Base-by-base conservation (phyloP, 2,888 invertebrate species). In the Stenodera caucasica region DNA sequence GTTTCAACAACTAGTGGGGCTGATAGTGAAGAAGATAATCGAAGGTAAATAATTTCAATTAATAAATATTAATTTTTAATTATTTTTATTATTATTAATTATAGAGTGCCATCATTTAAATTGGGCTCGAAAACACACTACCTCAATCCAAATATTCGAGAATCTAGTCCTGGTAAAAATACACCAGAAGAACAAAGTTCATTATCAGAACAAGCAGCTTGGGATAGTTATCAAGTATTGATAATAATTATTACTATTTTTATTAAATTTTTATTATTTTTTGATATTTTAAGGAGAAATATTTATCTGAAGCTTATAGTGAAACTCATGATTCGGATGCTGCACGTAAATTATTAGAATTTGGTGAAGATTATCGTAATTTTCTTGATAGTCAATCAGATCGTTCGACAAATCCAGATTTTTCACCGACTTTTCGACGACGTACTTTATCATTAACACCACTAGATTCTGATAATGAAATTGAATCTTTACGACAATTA, bases 201-300 rank as follows among this genome's bases (percentile, higher is more conserved):
- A n/a, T 88, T 93, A 78, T 94, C 93, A 0, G 96, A 96, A 79
- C 92, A 93, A 73, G 94, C 94, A 73, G 94, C 94, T 52, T 96
- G 96, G 96, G 96, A 96, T 81, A 92, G 92, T 81, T 96, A 95
- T 84, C 95, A 92, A 88, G 92, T 91, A 73, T 57, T 65, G 59
- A 40, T 55, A 26, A 49, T 58, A 57, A 45, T 63, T 35, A 55
- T 63, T 67, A 11, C 12, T n/a, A n/a, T 12, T 26, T 35, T 23
- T 11, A 14, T n/a, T 14, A 1, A 18, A 6, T 61, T 57, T 64
- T 79, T 18, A 40, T 40, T 9, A 15, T 40, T 40, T 11, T 15
- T 37, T 15, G 0, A 2, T 40, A 74, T 70, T 79, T 79, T 73
- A 81, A 94, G 91, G 94, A 94, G 79, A 94, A 93, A 80, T 95